Conservation (phyloP, 2,888 invertebrate genomes). For the Drosophila setosimentum region DNA sequence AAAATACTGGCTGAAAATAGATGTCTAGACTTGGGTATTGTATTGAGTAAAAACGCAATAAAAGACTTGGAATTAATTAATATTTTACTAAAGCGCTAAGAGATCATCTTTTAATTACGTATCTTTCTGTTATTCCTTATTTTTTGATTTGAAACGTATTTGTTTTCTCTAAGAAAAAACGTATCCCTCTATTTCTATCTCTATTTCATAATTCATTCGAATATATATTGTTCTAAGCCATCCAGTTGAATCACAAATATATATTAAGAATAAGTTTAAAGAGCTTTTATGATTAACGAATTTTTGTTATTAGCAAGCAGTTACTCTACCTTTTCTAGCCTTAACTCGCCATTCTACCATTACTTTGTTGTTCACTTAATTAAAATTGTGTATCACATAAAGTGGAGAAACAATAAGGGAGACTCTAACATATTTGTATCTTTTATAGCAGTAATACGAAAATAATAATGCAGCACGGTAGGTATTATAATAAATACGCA, state of each 20-base stretch:
- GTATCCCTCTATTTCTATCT: too few species aligned
- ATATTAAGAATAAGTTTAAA: neutral
- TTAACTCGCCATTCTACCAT: neutral
- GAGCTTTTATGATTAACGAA: neutral
- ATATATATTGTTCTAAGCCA: neutral
- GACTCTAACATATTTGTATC: conserved; percentile 7
- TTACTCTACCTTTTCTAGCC: neutral
- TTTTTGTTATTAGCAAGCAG: neutral
- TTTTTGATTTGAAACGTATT: neutral
- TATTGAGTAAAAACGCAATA: conserved; percentile 9
- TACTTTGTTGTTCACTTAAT: conserved; percentile 55
- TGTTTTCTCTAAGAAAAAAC: too few species aligned
- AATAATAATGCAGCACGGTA: conserved; percentile 68
- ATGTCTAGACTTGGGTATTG: conserved; percentile 44
- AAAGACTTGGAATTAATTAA: neutral
- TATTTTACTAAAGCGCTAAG: neutral
- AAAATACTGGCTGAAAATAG: conserved; percentile 3
- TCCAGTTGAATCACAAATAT: neutral
- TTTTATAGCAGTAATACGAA: conserved; percentile 54
- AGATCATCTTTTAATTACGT: neutral
- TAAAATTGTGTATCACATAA: conserved; percentile 54
- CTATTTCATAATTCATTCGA: neutral
- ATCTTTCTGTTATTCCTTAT: too few species aligned
- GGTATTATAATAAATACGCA: conserved; percentile 73
- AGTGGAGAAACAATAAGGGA: neutral